phyloP scores from a whole-genome alignment of 2,797 vertebrate species.

The Prunella strophiata region DNA sequence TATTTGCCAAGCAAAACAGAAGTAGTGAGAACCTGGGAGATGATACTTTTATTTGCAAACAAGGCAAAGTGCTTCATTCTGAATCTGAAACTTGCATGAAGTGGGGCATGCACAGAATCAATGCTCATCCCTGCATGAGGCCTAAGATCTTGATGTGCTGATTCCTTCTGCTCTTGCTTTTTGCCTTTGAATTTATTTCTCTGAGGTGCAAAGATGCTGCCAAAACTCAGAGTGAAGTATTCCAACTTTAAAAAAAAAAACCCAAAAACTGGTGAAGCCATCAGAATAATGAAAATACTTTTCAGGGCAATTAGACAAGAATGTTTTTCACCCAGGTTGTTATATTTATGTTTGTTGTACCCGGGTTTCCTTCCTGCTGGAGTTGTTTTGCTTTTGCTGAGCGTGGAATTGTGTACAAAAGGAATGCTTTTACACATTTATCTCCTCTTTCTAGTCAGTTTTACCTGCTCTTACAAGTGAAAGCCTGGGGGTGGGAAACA shows the following conservation, averaged over 20 bases:
- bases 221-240: neutral
- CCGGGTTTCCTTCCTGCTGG: neutral
- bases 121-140: neutral
- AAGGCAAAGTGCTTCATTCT: neutral
- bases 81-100: neutral
- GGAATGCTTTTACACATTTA: neutral
- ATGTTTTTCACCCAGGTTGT: conserved; percentile 1
- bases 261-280: neutral
- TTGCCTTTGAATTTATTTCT: conserved; percentile 48
- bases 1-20: neutral
- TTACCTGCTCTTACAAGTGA: neutral
- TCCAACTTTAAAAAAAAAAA: neutral
- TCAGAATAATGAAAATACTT: neutral
- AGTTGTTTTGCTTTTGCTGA: neutral
- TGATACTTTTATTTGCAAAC: conserved; percentile 33
- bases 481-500: neutral
- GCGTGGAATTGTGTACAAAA: neutral
- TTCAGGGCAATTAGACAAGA: neutral
- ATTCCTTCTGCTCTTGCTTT: conserved; percentile 36
- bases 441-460: neutral
- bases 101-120: neutral
- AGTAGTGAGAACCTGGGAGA: neutral
- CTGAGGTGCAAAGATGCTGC: neutral
- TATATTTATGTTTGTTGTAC: neutral
- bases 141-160: neutral